Evolutionary conservation across 2,113 vertebrate genomes (phyloP).

Genomic region (Antechinus flavipes): DNA sequence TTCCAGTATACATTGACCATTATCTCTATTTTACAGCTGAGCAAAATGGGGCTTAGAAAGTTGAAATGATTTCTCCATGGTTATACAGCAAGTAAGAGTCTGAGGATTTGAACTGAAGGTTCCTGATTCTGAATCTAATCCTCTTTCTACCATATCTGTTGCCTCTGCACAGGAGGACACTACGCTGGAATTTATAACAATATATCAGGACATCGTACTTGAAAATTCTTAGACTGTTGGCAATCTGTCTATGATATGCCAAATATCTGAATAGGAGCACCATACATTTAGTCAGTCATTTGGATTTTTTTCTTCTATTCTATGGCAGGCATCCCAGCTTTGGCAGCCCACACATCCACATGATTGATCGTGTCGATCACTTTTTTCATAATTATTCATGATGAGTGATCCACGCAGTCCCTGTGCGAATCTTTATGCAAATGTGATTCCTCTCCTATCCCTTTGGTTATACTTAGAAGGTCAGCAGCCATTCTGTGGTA

Average conservation of each 20-base stretch:
- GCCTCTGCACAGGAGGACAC: neutral
- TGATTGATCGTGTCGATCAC: slow-evolving; percentile 49
- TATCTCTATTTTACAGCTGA: neutral
- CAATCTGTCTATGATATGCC: neutral
- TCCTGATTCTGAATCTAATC: neutral
- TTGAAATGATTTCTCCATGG: neutral
- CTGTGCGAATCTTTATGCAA: neutral
- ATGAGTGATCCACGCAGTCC: slow-evolving; percentile 44
- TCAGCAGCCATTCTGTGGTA: slow-evolving; percentile 59
- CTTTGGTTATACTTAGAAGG: slow-evolving; percentile 66
- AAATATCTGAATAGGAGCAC: slow-evolving; percentile 26
- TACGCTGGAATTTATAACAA: neutral
- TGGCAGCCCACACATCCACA: slow-evolving; percentile 42
- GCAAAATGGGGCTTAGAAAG: neutral
- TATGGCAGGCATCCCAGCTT: neutral
- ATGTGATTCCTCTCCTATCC: slow-evolving; percentile 29
- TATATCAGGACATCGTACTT: neutral
- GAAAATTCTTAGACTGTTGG: neutral
- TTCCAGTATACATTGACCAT: neutral
- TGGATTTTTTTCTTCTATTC: neutral
- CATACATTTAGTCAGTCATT: neutral
- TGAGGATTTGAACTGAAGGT: rapidly evolving
- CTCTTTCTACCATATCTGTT: neutral
- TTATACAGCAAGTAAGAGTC: neutral
- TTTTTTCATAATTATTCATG: slow-evolving; percentile 35